A percentile compares a stretch with the other conserved stretches of the same genome.
These are phyloP conservation scores for Peromyscus eremicus DNA, from an alignment of 2,797 vertebrate genomes.

Conservation along the genomic window DNA sequence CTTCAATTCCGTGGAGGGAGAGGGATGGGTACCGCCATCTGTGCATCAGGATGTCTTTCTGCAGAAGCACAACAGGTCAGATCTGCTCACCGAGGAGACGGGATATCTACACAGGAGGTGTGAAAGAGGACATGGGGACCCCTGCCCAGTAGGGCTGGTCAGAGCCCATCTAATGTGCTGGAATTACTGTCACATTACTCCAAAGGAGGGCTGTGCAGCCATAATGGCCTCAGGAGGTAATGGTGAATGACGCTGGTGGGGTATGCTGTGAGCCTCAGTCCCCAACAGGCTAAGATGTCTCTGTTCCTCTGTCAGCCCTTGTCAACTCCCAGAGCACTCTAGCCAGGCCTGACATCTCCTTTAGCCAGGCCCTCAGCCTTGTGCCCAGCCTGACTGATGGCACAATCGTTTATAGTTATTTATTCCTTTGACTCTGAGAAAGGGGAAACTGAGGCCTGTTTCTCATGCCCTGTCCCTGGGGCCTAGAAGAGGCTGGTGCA, in stretches of 20 bases:
- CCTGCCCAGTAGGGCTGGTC: not conserved
- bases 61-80: not conserved
- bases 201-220: too few relatives aligned
- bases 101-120: not conserved
- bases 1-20: constrained; percentile 98
- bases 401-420: not conserved
- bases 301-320: rapidly evolving
- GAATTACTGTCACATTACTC: rapidly evolving
- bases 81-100: rapidly evolving
- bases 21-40: constrained; percentile 97
- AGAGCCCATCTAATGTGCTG: not conserved
- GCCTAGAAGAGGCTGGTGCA: not conserved
- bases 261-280: not conserved
- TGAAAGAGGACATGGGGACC: too few relatives aligned
- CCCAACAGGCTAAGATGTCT: too few relatives aligned
- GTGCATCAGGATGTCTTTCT: constrained; percentile 97
- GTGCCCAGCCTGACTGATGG: rapidly evolving
- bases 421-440: not conserved
- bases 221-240: not conserved
- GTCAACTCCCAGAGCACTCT: not conserved
- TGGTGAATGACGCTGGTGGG: not conserved
- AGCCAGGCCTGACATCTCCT: not conserved
- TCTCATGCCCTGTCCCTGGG: not conserved
- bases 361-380: not conserved
- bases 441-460: not conserved